Evolutionary conservation across 2,888 invertebrate species (phyloP), one percentile per base, ranked within the genome.

Genomic region (Opisthograptis luteolata): DNA sequence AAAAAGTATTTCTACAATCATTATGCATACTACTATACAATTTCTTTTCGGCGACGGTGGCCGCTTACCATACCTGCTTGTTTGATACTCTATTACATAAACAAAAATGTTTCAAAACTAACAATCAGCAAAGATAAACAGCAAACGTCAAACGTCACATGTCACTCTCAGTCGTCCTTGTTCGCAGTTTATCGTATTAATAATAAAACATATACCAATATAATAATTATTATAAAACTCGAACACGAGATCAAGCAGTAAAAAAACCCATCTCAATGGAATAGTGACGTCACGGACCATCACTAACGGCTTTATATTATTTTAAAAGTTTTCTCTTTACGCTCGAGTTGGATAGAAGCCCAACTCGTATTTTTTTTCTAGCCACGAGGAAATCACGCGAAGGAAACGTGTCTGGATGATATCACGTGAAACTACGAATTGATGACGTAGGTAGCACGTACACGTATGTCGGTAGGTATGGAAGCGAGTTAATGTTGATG

Each of bases 241-340:
- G n/a, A 13, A 7, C 2, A 62, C 61, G 60, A 62, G 32, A 60
- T 61, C 45, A 15, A n/a, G 34, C 43, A 58, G 66, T 73, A 60
- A 34, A 27, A 0, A 31, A 31, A 19, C 19, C 36, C 51, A 55
- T 42, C 55, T 77, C 68, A 79, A 79, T 79, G 74, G 63, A 66
- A 47, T 40, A 35, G 53, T 73, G 71, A 79, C 79, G 74, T 75
- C 73, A 76, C 8, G n/a, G 58, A 57, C 60, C 52, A 66, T 61
- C 55, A 41, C 22, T 15, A 34, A 54, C 42, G 72, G 74, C 76
- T 73, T 73, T 75, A 74, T 71, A 66, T 64, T 69, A 68, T 73
- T 79, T 73, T 68, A 70, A 74, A 75, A 69, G 55, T 60, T 68
- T 67, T 65, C 62, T 64, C 46, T 53, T 31, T 49, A 42, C 40